Evolutionary conservation across 2,113 vertebrate genomes (phyloP).

Genomic region (Tor tambroides): DNA sequence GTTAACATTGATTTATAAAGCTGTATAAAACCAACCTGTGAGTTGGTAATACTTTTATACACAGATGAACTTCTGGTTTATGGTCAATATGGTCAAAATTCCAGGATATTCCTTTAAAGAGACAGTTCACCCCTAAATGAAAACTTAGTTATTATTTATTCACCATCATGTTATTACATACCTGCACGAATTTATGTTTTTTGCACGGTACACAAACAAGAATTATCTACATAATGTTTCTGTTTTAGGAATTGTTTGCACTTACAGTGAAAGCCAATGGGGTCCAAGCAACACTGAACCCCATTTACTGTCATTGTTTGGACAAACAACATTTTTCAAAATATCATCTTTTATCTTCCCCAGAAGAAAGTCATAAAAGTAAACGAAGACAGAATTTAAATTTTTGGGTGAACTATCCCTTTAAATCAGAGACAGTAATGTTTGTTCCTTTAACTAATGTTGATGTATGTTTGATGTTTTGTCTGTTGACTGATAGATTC

Average conservation of each 20-base stretch:
- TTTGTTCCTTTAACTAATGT: neutral
- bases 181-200: neutral
- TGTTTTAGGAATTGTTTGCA: neutral
- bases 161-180: neutral
- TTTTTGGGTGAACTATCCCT: neutral
- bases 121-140: neutral
- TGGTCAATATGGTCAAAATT: neutral
- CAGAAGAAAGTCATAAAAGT: neutral
- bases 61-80: neutral
- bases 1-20: neutral
- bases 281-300: neutral
- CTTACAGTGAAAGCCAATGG: neutral
- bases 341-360: neutral
- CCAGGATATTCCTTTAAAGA: neutral
- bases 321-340: neutral
- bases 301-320: neutral
- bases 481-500: neutral
- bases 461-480: constrained; percentile 5
- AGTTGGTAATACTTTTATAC: neutral
- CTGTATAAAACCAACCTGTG: neutral
- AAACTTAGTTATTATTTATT: neutral
- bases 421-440: neutral
- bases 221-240: neutral
- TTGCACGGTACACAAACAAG: neutral
- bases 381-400: no score